Percentiles rank a stretch among this genome's conserved stretches.
These are phyloP conservation scores for Chaenogobius annularis DNA, from an alignment of 2,113 vertebrate species.

Conservation along the genomic window DNA sequence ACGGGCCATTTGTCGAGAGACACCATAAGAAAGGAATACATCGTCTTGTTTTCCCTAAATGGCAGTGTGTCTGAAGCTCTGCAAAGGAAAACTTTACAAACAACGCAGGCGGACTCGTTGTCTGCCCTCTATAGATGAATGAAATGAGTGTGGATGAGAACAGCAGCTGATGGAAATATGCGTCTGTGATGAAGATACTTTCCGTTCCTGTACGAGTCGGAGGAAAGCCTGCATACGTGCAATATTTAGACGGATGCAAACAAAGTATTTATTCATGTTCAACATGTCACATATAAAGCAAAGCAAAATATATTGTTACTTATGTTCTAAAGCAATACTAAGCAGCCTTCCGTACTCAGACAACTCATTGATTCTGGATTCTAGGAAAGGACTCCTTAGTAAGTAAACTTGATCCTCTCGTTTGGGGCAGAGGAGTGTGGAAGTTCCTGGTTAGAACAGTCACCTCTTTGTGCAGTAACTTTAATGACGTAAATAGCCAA, in stretches of 20 bases:
- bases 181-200: not conserved
- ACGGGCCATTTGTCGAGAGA: slow-evolving; percentile 1
- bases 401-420: not conserved
- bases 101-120: slow-evolving; percentile 11
- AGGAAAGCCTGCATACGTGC: not conserved
- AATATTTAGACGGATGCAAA: slow-evolving; percentile 11
- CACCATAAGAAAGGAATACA: not conserved
- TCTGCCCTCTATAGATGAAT: slow-evolving; percentile 8
- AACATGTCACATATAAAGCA: not conserved
- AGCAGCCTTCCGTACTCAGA: not conserved
- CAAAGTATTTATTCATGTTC: slow-evolving; percentile 9
- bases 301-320: slow-evolving; percentile 42
- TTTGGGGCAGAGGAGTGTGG: not conserved
- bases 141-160: slow-evolving; percentile 30
- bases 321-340: slow-evolving; percentile 44
- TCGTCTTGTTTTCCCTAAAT: not conserved
- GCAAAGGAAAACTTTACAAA: slow-evolving; percentile 17
- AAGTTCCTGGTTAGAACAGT: slow-evolving; percentile 47
- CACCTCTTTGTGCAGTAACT: slow-evolving; percentile 49
- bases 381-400: not conserved
- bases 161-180: slow-evolving; percentile 9
- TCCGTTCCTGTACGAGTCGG: not conserved
- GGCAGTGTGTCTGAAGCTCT: not conserved
- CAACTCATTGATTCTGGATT: slow-evolving; percentile 9
- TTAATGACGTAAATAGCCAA: slow-evolving; percentile 35